Conservation (phyloP, 2,888 invertebrate species). For the Acholoe squamosa region DNA sequence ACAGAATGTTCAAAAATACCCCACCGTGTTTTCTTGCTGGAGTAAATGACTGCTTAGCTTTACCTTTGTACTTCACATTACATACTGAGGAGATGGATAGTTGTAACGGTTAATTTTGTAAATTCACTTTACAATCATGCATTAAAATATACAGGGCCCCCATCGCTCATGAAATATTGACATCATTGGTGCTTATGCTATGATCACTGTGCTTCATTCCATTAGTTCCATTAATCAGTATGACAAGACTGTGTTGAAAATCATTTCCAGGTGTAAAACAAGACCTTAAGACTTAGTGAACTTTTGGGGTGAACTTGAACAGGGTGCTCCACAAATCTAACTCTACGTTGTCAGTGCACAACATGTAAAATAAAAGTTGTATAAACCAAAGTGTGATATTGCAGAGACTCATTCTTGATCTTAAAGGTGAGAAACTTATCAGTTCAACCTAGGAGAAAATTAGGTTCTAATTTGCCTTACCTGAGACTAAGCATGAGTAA, state of each 20-base stretch:
- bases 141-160: too few relatives aligned
- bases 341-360: conserved; percentile 24
- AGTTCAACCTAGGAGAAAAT: conserved; percentile 47
- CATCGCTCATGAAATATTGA: too few relatives aligned
- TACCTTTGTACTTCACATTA: too few relatives aligned
- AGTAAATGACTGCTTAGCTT: too few relatives aligned
- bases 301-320: conserved; percentile 2
- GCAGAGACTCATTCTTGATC: conserved; percentile 8
- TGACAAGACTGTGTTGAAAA: background rate
- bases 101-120: too few relatives aligned
- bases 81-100: too few relatives aligned
- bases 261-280: background rate
- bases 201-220: too few relatives aligned
- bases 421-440: background rate
- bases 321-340: conserved; percentile 32
- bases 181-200: too few relatives aligned
- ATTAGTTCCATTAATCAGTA: background rate
- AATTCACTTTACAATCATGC: too few relatives aligned
- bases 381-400: background rate
- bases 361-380: background rate
- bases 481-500: conserved; percentile 60
- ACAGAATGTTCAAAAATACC: too few relatives aligned
- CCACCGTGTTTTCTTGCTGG: too few relatives aligned
- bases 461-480: conserved; percentile 50
- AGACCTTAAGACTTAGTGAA: background rate